These are phyloP conservation scores for Drosophila seguyi DNA, from an alignment of 1,140 invertebrate genomes.

Conservation along the genomic window DNA sequence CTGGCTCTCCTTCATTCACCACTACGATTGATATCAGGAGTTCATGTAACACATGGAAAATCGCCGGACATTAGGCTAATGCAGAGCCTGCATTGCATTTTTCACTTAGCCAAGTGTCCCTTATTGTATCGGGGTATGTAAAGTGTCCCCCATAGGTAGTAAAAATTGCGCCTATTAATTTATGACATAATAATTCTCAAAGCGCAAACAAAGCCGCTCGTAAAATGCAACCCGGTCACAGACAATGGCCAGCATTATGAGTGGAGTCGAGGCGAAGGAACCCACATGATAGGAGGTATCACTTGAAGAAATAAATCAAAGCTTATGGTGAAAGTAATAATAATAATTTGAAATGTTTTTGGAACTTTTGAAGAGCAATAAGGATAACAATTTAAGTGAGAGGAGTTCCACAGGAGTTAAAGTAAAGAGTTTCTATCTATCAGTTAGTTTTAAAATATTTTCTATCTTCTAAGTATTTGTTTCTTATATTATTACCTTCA, in stretches of 20 bases:
- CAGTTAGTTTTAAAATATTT: not conserved
- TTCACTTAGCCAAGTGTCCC: slow-evolving; percentile 65
- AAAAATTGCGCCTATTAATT: slow-evolving; percentile 82
- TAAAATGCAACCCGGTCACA: slow-evolving; percentile 63
- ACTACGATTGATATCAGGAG: slow-evolving; percentile 35
- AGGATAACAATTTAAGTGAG: not conserved
- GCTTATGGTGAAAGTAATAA: not conserved
- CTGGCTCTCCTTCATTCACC: slow-evolving; percentile 2
- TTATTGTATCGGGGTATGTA: slow-evolving; percentile 42
- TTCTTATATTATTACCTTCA: accelerated
- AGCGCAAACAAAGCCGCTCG: slow-evolving; percentile 80
- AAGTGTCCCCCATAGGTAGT: slow-evolving; percentile 39
- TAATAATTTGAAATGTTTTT: too few species aligned
- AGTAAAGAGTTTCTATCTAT: not conserved
- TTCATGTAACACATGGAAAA: slow-evolving; percentile 59
- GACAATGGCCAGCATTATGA: slow-evolving; percentile 71
- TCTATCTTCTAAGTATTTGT: not conserved
- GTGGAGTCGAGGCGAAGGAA: slow-evolving; percentile 41
- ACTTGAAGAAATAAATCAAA: not conserved
- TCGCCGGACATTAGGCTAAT: slow-evolving; percentile 64
- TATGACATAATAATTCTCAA: slow-evolving; percentile 83
- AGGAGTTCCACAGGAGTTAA: too few species aligned
- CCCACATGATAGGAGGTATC: slow-evolving; percentile 33
- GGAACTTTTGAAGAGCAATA: not conserved
- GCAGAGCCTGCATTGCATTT: slow-evolving; percentile 65